These are phyloP conservation scores for Habroteleia sp. DNA, from an alignment of 2,888 invertebrate species.

Conservation along the genomic window DNA sequence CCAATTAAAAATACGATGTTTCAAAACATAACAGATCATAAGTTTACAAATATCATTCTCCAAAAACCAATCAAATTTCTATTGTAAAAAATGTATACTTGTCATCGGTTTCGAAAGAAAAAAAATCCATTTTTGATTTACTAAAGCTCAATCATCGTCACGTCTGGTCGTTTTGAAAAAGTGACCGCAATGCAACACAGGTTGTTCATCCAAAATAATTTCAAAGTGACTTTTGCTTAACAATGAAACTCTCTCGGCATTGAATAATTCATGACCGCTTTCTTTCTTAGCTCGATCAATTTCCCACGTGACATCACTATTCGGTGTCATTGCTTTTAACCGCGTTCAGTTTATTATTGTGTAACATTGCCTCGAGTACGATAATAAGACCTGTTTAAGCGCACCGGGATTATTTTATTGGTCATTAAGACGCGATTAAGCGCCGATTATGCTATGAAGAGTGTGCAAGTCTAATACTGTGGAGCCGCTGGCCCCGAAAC, in stretches of 20 bases:
- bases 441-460: conserved; percentile 32
- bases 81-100: too few species aligned
- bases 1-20: too few species aligned
- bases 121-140: neutral
- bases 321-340: conserved; percentile 1
- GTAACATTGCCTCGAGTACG: conserved; percentile 22
- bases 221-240: neutral
- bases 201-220: conserved; percentile 1
- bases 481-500: conserved; percentile 12
- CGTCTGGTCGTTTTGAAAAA: neutral
- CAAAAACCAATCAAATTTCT: too few species aligned
- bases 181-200: neutral
- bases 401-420: conserved; percentile 44
- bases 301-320: conserved; percentile 28
- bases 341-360: conserved; percentile 31
- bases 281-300: conserved; percentile 37
- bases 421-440: conserved; percentile 57
- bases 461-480: conserved; percentile 26
- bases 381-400: conserved; percentile 40
- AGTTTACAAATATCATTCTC: too few species aligned
- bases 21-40: too few species aligned
- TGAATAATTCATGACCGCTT: conserved; percentile 34
- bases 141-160: conserved; percentile 4
- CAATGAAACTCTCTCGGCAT: conserved; percentile 14
- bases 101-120: too few species aligned